phyloP scores from a whole-genome alignment of 2,888 invertebrate genomes.

The Drosophila longiperda region DNA sequence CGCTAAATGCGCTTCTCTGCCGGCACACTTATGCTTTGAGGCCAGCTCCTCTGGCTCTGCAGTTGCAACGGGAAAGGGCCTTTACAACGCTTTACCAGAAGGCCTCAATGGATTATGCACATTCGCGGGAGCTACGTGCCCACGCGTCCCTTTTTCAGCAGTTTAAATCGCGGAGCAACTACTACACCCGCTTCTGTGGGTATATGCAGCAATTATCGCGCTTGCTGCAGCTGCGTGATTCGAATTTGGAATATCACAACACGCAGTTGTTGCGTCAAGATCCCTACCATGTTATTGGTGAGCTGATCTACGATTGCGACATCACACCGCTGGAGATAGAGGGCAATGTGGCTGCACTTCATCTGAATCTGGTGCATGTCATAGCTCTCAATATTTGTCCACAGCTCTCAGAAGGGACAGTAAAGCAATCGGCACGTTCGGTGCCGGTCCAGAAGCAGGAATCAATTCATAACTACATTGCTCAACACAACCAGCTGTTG shows the following conservation, averaged over 20 bases:
- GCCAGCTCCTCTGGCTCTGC: slow-evolving; percentile 67
- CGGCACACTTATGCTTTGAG: slow-evolving; percentile 75
- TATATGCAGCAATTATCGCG: slow-evolving; percentile 82
- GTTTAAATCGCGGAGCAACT: slow-evolving; percentile 81
- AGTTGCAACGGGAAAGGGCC: slow-evolving; percentile 76
- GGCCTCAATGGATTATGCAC: slow-evolving; percentile 60
- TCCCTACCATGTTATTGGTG: slow-evolving; percentile 88
- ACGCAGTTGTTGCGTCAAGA: slow-evolving; percentile 80
- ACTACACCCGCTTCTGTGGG: slow-evolving; percentile 80
- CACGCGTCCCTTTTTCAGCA: slow-evolving; percentile 80
- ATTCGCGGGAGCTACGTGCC: slow-evolving; percentile 77
- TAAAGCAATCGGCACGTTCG: slow-evolving; percentile 17
- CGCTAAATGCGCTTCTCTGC: slow-evolving; percentile 74
- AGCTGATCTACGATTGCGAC: slow-evolving; percentile 89
- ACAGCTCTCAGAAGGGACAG: slow-evolving; percentile 71
- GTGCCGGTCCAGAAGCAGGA: slow-evolving; percentile 74
- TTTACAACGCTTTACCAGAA: slow-evolving; percentile 74
- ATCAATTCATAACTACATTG: slow-evolving; percentile 82
- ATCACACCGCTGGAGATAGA: slow-evolving; percentile 89
- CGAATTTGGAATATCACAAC: slow-evolving; percentile 73
- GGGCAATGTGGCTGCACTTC: slow-evolving; percentile 88
- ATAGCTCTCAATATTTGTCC: slow-evolving; percentile 91
- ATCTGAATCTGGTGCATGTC: slow-evolving; percentile 90
- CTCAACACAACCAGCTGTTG: slow-evolving; percentile 79
- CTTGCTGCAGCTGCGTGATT: slow-evolving; percentile 83